phyloP scores from a whole-genome alignment of 2,113 vertebrate species.

The Piaya cayana region DNA sequence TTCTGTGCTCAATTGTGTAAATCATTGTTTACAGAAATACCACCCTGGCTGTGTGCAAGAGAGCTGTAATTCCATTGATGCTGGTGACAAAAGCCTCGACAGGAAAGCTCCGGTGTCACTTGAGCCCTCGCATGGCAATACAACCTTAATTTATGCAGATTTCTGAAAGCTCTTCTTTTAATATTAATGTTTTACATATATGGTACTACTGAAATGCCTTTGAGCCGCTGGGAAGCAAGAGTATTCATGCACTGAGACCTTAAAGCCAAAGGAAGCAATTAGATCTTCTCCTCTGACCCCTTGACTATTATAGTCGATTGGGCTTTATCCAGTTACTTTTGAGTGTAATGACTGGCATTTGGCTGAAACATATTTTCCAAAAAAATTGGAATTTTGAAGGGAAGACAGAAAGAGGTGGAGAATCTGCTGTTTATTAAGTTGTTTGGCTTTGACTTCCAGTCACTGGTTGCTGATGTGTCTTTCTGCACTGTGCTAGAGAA shows the following conservation, averaged over 20 bases:
- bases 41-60: not conserved
- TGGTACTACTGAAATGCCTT: not conserved
- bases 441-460: not conserved
- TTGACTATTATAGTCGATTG: not conserved
- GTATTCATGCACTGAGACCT: not conserved
- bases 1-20: not conserved
- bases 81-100: conserved; percentile 12
- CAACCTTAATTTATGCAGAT: not conserved
- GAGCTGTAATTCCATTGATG: conserved; percentile 30
- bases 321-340: conserved; percentile 23
- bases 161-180: conserved; percentile 12
- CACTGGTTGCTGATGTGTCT: not conserved
- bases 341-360: not conserved
- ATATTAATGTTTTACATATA: not conserved
- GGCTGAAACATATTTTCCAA: not conserved
- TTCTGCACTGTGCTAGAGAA: not conserved
- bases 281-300: conserved; percentile 23
- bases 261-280: conserved; percentile 28
- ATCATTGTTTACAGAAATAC: conserved; percentile 8
- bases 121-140: not conserved
- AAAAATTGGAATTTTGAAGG: not conserved
- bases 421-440: conserved; percentile 32
- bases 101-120: conserved; percentile 35
- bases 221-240: not conserved
- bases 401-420: not conserved